phyloP scores from a whole-genome alignment of 1,140 invertebrate species.

The Meloidogyne chitwoodi region DNA sequence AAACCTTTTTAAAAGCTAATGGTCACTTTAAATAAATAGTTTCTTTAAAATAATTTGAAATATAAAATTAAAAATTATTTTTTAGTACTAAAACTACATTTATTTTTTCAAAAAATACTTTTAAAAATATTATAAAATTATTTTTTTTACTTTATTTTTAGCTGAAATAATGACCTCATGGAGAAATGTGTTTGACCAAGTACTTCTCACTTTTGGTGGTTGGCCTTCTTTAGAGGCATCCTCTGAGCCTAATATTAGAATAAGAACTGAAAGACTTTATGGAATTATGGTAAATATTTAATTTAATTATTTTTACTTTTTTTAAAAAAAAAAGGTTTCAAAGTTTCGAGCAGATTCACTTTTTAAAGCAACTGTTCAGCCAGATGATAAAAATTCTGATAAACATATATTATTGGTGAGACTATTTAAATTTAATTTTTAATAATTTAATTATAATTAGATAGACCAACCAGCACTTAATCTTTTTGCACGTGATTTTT shows the following conservation, averaged over 20 bases:
- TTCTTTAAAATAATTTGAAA: too few relatives aligned
- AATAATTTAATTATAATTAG: constrained; percentile 31
- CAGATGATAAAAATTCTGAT: constrained; percentile 59
- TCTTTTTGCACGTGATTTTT: constrained; percentile 57
- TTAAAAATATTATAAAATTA: too few relatives aligned
- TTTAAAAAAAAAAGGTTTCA: constrained; percentile 30
- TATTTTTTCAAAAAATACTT: too few relatives aligned
- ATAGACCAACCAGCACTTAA: constrained; percentile 57
- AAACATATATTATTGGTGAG: constrained; percentile 52
- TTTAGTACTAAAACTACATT: too few relatives aligned
- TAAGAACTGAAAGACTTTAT: constrained; percentile 49
- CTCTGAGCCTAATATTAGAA: constrained; percentile 15
- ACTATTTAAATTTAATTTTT: neutral
- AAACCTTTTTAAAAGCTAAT: too few relatives aligned
- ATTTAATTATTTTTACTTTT: neutral
- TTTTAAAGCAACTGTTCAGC: constrained; percentile 59
- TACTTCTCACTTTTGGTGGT: constrained; percentile 49
- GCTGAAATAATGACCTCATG: constrained; percentile 52
- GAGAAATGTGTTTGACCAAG: constrained; percentile 53
- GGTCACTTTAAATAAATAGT: too few relatives aligned
- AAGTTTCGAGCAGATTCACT: constrained; percentile 56
- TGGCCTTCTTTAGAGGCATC: constrained; percentile 51
- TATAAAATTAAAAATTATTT: too few relatives aligned
- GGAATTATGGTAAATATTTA: constrained; percentile 42
- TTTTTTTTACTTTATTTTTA: constrained; percentile 15